Conservation (phyloP, 2,113 vertebrate species). For the Aegotheles bennettii region DNA sequence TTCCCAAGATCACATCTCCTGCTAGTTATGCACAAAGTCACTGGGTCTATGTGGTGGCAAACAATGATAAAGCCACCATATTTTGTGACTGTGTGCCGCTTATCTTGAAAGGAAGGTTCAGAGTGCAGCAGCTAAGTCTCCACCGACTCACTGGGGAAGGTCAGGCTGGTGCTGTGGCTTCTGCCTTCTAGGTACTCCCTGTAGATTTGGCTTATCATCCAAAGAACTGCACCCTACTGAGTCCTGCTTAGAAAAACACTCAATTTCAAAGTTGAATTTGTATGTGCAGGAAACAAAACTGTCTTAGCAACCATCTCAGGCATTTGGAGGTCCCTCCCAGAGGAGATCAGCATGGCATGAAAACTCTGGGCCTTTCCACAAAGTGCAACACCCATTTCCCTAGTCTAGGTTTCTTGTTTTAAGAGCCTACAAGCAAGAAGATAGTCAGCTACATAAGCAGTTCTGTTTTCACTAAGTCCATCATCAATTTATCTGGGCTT, state of each 20-base stretch:
- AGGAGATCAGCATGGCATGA: background rate
- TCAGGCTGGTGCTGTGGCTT: background rate
- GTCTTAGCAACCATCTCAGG: background rate
- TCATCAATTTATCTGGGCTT: background rate
- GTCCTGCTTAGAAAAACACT: background rate
- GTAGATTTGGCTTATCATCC: background rate
- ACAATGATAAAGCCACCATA: background rate
- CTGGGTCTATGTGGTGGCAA: background rate
- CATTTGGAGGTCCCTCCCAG: background rate
- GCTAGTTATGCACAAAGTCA: background rate
- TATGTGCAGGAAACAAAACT: background rate
- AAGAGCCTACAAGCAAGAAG: background rate
- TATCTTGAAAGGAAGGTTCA: background rate
- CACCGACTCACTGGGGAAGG: background rate
- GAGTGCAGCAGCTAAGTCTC: background rate
- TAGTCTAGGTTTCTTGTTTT: background rate
- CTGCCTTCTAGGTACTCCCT: background rate
- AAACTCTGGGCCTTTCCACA: background rate
- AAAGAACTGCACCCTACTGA: background rate
- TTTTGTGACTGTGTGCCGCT: background rate
- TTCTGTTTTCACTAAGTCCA: background rate
- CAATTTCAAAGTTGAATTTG: background rate
- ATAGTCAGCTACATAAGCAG: fast-evolving
- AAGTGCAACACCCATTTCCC: background rate
- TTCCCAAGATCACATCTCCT: background rate